A percentile compares a stretch with the other conserved stretches of the same genome.
These are phyloP conservation scores for Blastomussa wellsi DNA, from an alignment of 92 coral and sea anemone genomes.

Conservation along the genomic window DNA sequence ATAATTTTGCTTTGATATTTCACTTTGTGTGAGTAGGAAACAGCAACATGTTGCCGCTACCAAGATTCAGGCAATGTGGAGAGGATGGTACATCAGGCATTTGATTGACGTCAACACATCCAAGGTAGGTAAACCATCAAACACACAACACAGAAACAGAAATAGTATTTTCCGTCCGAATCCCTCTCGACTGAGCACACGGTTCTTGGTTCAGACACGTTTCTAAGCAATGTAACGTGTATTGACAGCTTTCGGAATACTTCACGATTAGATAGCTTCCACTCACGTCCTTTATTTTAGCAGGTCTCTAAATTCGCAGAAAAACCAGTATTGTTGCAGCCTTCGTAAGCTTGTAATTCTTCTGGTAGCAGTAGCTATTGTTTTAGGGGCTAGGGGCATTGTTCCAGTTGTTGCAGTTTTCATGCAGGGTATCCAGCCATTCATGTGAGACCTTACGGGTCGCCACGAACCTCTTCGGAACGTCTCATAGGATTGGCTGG, in stretches of 20 bases:
- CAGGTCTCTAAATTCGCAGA: too few species aligned
- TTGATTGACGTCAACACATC: constrained; percentile 68
- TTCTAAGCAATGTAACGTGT: not conserved
- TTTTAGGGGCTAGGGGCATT: too few species aligned
- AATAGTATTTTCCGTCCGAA: not conserved
- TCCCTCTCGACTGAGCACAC: not conserved
- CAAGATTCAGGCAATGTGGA: constrained; percentile 82
- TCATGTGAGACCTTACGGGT: too few species aligned
- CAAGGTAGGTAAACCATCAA: constrained; percentile 34
- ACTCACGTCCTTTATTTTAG: too few species aligned
- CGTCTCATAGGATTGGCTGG: too few species aligned
- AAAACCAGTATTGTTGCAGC: too few species aligned
- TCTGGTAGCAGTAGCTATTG: too few species aligned
- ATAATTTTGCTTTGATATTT: not conserved
- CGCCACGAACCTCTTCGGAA: too few species aligned
- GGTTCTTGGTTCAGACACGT: not conserved
- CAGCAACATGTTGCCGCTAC: constrained; percentile 63
- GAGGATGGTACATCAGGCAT: constrained; percentile 86
- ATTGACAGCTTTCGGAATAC: not conserved
- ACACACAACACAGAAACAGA: not conserved
- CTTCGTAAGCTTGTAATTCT: too few species aligned
- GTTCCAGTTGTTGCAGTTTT: too few species aligned
- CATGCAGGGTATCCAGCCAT: too few species aligned
- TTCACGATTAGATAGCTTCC: too few species aligned
- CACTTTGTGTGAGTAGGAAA: constrained; percentile 20